phyloP scores from a whole-genome alignment of 2,888 invertebrate genomes.

The Ashinkailepas kermadecensis region DNA sequence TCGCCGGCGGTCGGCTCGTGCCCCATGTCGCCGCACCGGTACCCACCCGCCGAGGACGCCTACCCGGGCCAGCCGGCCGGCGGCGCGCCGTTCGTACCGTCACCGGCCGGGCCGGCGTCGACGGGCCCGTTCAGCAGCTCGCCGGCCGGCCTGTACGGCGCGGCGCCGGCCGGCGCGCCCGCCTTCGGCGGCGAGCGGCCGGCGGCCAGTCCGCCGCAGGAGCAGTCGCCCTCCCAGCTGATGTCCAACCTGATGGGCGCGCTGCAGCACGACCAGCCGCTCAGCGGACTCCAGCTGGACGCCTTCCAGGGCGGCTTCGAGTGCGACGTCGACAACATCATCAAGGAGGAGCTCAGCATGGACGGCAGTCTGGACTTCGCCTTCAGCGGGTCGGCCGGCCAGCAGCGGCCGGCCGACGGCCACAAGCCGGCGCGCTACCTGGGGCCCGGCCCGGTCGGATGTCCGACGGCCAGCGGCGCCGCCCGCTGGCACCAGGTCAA shows the following conservation, averaged over 20 bases:
- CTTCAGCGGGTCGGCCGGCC: constrained; percentile 56
- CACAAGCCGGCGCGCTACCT: no score
- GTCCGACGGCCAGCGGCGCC: neutral
- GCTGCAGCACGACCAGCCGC: constrained; percentile 52
- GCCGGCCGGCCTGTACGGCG: neutral
- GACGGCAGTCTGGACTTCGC: constrained; percentile 89
- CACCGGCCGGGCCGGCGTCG: neutral
- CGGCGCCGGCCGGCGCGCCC: neutral
- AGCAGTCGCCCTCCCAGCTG: constrained; percentile 63
- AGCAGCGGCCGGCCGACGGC: neutral
- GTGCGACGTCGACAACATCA: constrained; percentile 90
- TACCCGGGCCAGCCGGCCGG: neutral
- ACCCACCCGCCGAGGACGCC: neutral
- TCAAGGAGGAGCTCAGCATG: constrained; percentile 86
- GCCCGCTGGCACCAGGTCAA: neutral
- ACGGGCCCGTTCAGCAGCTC: neutral
- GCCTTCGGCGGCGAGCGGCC: neutral
- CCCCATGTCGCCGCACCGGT: constrained; percentile 13
- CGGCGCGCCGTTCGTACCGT: constrained; percentile 26
- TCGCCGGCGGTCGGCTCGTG: neutral
- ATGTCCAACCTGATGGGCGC: constrained; percentile 84
- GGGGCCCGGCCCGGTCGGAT: neutral
- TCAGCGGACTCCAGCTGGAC: constrained; percentile 78
- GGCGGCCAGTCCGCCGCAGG: constrained; percentile 28
- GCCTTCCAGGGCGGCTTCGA: constrained; percentile 75